Evolutionary conservation across 2,113 vertebrate genomes (phyloP), one percentile per base, ranked within the genome.

Genomic region (Apus apus): DNA sequence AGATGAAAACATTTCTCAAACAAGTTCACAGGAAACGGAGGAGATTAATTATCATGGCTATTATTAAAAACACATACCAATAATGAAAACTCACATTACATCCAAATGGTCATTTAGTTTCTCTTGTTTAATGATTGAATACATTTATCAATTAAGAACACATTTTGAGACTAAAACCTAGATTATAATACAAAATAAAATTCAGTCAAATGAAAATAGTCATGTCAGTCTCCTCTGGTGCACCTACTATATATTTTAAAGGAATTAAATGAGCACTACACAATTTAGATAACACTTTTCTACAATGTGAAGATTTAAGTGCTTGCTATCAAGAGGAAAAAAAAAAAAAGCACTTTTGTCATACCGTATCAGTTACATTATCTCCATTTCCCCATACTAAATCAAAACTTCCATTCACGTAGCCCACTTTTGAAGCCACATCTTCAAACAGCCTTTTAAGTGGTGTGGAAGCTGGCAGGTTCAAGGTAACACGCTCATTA

Each of bases 391-490:
- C 98, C 99, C 99, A 99, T 40, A 98, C 92, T 85, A 99, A 97
- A 90, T 98, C 98, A 93, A 99, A 99, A 43, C 99, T 99, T 97
- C 98, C 99, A 81, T 97, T 98, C 83, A 98, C 97, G 61, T 99
- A 99, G 98, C 99, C 98, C 60, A 99, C 98, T 98, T 99, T 99
- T 83, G 97, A 98, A 90, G 99, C 98, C 68, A 99, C 98, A 81
- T 99, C 99, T 85, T 99, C 98, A 61, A 98, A 98, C 36, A 99
- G 98, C 93, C 98, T 99, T 90, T 93, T 98, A 68, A 99, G 97
- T 4, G 98, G 97, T 22, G 99, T 99, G 96, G 99, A 99, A 46
- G 99, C 99, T 25, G 99, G 99, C 87, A 99, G 97, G 97, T 99
- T 99, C 91, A 99, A 97, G 32, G 99, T 99, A 83, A 99, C 97